phyloP scores from a whole-genome alignment of 1,140 invertebrate species.

The Lordiphosa clarofinis region DNA sequence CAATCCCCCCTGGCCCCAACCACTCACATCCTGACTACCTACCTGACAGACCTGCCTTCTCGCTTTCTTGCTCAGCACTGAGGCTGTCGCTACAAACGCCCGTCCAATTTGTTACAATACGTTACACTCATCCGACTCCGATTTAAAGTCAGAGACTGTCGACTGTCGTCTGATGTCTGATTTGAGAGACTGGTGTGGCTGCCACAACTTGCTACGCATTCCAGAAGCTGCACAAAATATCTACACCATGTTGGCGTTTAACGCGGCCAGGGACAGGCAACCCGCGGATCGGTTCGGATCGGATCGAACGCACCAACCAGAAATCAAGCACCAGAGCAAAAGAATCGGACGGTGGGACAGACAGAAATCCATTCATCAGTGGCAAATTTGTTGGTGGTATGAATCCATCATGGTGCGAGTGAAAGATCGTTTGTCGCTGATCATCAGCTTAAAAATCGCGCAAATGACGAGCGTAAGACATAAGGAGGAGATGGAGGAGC shows the following conservation, averaged over 20 bases:
- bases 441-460: constrained; percentile 79
- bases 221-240: constrained; percentile 79
- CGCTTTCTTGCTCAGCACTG: constrained; percentile 1
- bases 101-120: constrained; percentile 66
- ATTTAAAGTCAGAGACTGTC: not conserved
- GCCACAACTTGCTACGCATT: constrained; percentile 75
- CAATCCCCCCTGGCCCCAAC: constrained; percentile 5
- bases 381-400: constrained; percentile 79
- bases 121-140: constrained; percentile 48
- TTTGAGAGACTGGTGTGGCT: constrained; percentile 32
- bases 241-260: constrained; percentile 73
- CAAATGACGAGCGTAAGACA: constrained; percentile 79
- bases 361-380: constrained; percentile 79
- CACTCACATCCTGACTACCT: not conserved
- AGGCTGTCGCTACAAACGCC: constrained; percentile 68
- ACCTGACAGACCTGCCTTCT: constrained; percentile 2
- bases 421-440: constrained; percentile 79
- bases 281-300: constrained; percentile 18
- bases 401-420: constrained; percentile 78
- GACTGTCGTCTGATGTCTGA: constrained; percentile 42
- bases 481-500: constrained; percentile 23
- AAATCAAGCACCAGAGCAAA: not conserved
- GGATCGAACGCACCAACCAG: constrained; percentile 8
- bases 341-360: not conserved
- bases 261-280: constrained; percentile 18